Conservation (phyloP, 37 sponge, comb jelly and placozoan species). For the Dysidea cf. avara region DNA sequence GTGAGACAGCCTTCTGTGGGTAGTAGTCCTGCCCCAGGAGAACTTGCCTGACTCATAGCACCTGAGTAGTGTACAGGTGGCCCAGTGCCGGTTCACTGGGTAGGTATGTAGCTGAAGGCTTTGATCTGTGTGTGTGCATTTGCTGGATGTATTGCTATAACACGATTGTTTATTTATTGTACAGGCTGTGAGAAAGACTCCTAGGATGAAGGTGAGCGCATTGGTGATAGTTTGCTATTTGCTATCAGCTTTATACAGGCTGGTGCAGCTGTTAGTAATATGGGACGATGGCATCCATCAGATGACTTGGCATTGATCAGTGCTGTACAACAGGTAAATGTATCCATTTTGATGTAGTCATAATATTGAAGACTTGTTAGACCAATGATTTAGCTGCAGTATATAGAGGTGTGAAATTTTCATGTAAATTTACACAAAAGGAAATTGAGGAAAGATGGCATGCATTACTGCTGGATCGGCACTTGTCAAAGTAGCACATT, state of each 20-base stretch:
- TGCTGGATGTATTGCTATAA: too few species aligned
- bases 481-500: slow-evolving; percentile 62
- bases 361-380: slow-evolving; percentile 24
- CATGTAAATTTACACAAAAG: slow-evolving; percentile 78
- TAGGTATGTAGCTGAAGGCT: too few species aligned
- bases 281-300: slow-evolving; percentile 86
- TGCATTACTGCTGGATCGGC: slow-evolving; percentile 83
- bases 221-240: too few species aligned
- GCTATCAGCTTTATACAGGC: neutral
- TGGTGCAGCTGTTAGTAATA: slow-evolving; percentile 46
- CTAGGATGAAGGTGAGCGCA: too few species aligned
- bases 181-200: too few species aligned
- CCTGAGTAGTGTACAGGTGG: too few species aligned
- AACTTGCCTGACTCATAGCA: too few species aligned
- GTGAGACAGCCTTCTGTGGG: too few species aligned
- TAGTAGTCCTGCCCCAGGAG: too few species aligned
- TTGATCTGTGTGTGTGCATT: too few species aligned
- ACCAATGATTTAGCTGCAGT: slow-evolving; percentile 83
- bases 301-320: slow-evolving; percentile 90
- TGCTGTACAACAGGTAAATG: slow-evolving; percentile 78
- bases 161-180: too few species aligned
- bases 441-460: slow-evolving; percentile 96
- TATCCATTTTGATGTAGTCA: neutral
- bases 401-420: slow-evolving; percentile 87
- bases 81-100: too few species aligned